Evolutionary conservation across 2,888 invertebrate genomes (phyloP), one percentile per base, ranked within the genome.

Genomic region (Drosophila subquinaria): DNA sequence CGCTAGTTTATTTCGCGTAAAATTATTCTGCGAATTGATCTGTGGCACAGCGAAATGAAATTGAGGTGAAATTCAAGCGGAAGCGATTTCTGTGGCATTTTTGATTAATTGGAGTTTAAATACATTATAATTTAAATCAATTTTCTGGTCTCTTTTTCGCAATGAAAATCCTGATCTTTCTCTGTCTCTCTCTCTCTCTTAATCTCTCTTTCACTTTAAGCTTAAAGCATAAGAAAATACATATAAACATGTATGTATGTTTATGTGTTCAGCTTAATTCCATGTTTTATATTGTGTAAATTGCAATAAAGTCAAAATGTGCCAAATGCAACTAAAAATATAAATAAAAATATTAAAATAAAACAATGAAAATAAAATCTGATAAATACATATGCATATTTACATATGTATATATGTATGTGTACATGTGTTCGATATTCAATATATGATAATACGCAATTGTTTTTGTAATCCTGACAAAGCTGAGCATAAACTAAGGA

Each of bases 261-360:
- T 38, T 66, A 53, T 30, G 27, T 68, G 64, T 76, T 62, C 71
- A 68, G 69, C 67, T 82, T 71, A 60, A 69, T 30, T 70, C 62
- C 50, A 57, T 79, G 59, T 77, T 81, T 15, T 63, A 70, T 69
- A 70, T 59, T 78, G 62, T 79, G 70, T 69, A 77, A 76, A 76
- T 60, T 80, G 63, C 71, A 69, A 38, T 62, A 15, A 59, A 75
- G 47, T 53, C 45, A 65, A 68, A 61, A 71, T 82, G 86, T 85
- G 87, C 84, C 85, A 85, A 84, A 87, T 72, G 73, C 76, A 84
- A 70, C 47, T 43, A n/a, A 65, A 57, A 45, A 62, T 59, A 40
- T 13, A 35, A 15, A 27, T 57, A 33, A 64, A 4, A 11, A 23
- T 23, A 23, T 15, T 1, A 33, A 27, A 20, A 11, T 10, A 53